phyloP scores from a whole-genome alignment of 1,140 invertebrate genomes.

The Hesperophylax magnus region DNA sequence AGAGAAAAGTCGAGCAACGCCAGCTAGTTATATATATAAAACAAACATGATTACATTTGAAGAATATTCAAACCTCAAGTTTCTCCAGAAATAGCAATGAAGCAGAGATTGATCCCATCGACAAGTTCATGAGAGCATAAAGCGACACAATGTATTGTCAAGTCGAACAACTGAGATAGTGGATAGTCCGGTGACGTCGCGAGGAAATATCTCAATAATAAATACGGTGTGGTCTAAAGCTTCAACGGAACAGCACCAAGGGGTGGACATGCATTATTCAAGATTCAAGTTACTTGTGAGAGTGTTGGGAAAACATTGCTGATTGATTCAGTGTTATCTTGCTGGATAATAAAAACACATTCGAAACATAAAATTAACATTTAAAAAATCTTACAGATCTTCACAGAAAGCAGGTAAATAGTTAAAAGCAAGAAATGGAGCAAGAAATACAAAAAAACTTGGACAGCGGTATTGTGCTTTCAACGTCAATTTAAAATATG shows the following conservation, averaged over 20 bases:
- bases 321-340: slow-evolving; percentile 48
- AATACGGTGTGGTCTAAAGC: slow-evolving; percentile 30
- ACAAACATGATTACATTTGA: too few relatives aligned
- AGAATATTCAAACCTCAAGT: too few relatives aligned
- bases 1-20: too few relatives aligned
- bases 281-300: slow-evolving; percentile 49
- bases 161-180: background rate
- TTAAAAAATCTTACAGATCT: too few relatives aligned
- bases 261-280: slow-evolving; percentile 50
- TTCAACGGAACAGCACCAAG: slow-evolving; percentile 2
- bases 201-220: slow-evolving; percentile 25
- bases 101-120: background rate
- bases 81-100: too few relatives aligned
- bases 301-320: slow-evolving; percentile 43
- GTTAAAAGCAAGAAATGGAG: too few relatives aligned
- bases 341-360: background rate
- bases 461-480: too few relatives aligned
- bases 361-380: too few relatives aligned
- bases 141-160: background rate
- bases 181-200: background rate
- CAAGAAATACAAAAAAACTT: too few relatives aligned
- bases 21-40: too few relatives aligned
- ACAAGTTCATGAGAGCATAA: slow-evolving; percentile 1
- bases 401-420: too few relatives aligned
- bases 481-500: too few relatives aligned